Evolutionary conservation across 2,888 invertebrate genomes (phyloP).

Genomic region (Cyclophora punctaria): DNA sequence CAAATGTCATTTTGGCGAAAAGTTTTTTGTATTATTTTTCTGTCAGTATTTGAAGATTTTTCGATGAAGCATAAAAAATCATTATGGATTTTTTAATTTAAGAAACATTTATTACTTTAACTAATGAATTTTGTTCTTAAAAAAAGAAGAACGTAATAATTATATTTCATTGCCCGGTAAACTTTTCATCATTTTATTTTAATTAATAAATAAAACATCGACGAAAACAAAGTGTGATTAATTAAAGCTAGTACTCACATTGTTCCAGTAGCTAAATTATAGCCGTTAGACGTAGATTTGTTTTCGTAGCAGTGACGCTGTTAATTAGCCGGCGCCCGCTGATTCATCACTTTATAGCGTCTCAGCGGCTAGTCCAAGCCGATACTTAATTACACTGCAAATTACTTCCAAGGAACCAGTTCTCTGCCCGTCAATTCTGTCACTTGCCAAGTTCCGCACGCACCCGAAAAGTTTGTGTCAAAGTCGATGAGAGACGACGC

Average conservation of each 20-base stretch:
- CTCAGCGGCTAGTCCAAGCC: slow-evolving; percentile 59
- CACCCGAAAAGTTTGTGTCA: slow-evolving; percentile 56
- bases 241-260: slow-evolving; percentile 48
- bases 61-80: too few relatives aligned
- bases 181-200: too few relatives aligned
- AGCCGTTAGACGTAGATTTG: slow-evolving; percentile 51
- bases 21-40: too few relatives aligned
- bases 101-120: too few relatives aligned
- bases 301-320: slow-evolving; percentile 64
- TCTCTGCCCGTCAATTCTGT: too few relatives aligned
- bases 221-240: neutral
- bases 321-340: slow-evolving; percentile 72
- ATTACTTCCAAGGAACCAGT: slow-evolving; percentile 30
- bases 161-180: too few relatives aligned
- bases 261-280: slow-evolving; percentile 40
- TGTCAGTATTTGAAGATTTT: too few relatives aligned
- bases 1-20: too few relatives aligned
- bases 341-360: slow-evolving; percentile 73
- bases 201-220: too few relatives aligned
- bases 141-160: too few relatives aligned
- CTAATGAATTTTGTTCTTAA: too few relatives aligned
- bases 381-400: slow-evolving; percentile 58
- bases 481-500: slow-evolving; percentile 50
- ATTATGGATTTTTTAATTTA: too few relatives aligned
- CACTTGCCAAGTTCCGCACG: slow-evolving; percentile 39